phyloP scores from a whole-genome alignment of 2,113 vertebrate species.

The Channa maculata region DNA sequence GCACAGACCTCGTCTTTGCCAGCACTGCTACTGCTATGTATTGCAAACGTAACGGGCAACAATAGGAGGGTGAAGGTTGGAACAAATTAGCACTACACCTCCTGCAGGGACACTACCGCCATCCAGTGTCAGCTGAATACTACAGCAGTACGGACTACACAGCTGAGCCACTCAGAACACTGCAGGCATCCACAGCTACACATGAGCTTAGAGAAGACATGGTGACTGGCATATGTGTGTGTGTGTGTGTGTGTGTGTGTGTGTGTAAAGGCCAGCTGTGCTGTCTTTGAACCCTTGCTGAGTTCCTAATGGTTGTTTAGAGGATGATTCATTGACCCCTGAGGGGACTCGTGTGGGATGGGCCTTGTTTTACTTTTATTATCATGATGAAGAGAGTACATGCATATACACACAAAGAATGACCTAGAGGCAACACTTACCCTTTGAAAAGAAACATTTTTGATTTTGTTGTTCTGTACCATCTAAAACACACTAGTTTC shows the following conservation, averaged over 20 bases:
- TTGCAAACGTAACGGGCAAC: constrained; percentile 8
- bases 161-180: constrained; percentile 2
- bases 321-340: constrained; percentile 66
- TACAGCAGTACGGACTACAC: not conserved
- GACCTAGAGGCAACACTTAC: constrained; percentile 1
- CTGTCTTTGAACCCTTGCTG: constrained; percentile 43
- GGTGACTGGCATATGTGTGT: constrained; percentile 25
- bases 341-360: constrained; percentile 44
- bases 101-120: constrained; percentile 58
- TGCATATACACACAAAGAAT: not conserved
- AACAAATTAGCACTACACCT: not conserved
- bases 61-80: not conserved
- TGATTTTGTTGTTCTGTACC: too few species aligned
- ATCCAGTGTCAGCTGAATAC: constrained; percentile 30
- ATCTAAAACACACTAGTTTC: too few species aligned
- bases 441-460: too few species aligned
- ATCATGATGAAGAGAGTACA: constrained; percentile 6
- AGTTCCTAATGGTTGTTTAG: constrained; percentile 64
- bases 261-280: constrained; percentile 58
- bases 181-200: constrained; percentile 27
- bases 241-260: not conserved
- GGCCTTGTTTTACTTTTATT: constrained; percentile 39
- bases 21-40: not conserved
- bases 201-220: constrained; percentile 10
- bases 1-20: constrained; percentile 7